Evolutionary conservation across 2,113 vertebrate species (phyloP).

Genomic region (Xenus cinereus): DNA sequence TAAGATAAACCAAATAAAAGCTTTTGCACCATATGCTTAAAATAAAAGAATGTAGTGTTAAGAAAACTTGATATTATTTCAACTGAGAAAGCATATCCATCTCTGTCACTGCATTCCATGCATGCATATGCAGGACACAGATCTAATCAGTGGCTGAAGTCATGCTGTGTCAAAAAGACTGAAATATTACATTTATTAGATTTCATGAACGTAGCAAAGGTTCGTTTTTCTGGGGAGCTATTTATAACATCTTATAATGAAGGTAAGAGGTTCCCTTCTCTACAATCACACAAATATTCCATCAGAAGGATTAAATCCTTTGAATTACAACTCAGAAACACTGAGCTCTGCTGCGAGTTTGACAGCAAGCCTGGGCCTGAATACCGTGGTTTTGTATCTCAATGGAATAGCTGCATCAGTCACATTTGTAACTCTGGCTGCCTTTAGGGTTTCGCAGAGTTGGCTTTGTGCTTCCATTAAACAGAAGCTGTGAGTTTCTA

Average conservation of each 20-base stretch:
- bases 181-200: background rate
- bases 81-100: background rate
- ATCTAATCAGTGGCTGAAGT: background rate
- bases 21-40: background rate
- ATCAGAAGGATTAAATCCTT: background rate
- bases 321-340: background rate
- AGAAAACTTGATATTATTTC: background rate
- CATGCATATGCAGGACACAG: background rate
- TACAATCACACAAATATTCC: background rate
- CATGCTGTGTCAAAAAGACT: background rate
- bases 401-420: background rate
- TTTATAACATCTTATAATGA: background rate
- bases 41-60: background rate
- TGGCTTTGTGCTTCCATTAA: background rate
- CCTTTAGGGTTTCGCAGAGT: background rate
- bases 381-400: background rate
- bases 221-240: background rate
- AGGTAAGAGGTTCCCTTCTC: background rate
- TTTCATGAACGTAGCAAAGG: background rate
- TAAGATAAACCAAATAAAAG: background rate
- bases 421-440: background rate
- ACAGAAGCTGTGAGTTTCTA: background rate
- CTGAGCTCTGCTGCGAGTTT: background rate
- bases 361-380: background rate
- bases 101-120: background rate